Base-by-base conservation (phyloP, 1,140 invertebrate genomes). In the Cheumatopsyche charites region DNA sequence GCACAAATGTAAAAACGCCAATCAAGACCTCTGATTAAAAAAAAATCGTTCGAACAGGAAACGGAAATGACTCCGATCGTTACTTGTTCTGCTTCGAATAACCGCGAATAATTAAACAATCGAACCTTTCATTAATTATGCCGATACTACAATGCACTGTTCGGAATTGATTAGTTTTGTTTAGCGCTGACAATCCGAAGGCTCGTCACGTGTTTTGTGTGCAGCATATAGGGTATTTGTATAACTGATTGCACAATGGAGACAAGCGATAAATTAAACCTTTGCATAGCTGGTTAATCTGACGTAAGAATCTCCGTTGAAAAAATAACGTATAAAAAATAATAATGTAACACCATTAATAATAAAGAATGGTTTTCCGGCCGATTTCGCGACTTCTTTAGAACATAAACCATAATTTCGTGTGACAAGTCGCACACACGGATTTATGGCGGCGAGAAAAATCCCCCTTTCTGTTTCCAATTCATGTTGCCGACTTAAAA, bases 371-470 rank as follows among this genome's bases (percentile, higher is more conserved):
- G 74, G 68, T 73, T 75, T 75, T 75, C 71, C 74, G 72, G 66
- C 62, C 74, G 74, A 75, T 75, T 75, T 75, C 68, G 74, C 74
- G 55, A 68, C 71, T 73, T 73, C 74, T 75, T 75, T 71, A 73
- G 63, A 67, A 75, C 72, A 75, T 73, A 75, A 75, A 75, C 70
- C 69, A 75, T 75, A 74, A 76, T 76, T 74, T 72, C 75, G 75
- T 52, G 72, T 69, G 71, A 76, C 72, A 71, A 66, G 66, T 66
- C 63, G 43, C 63, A 36, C 29, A 66, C 63, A 21, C 6, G 21
- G 47, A 55, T 68, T 55, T 68, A 68, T 52, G 47, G 47, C 66
- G 47, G 47, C 47, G 41, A 45, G 43, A 45, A n/a, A 47, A 43
- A 62, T 62, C 67, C 67, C 29, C 67, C 55, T 23, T 45, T 42